phyloP scores from a whole-genome alignment of 1,140 invertebrate species.

The Sesamia nonagrioides region DNA sequence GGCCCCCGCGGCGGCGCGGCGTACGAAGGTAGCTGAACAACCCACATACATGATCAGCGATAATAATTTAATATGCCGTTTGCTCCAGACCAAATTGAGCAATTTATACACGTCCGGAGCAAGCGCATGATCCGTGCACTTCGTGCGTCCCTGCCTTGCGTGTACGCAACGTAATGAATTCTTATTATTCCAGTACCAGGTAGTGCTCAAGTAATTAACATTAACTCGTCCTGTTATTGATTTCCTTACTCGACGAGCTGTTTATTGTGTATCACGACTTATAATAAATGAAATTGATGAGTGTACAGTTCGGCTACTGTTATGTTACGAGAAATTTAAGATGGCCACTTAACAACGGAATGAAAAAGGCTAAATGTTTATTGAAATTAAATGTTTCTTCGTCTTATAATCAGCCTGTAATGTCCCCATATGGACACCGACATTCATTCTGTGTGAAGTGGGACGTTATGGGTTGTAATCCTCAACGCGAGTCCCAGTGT shows the following conservation, averaged over 20 bases:
- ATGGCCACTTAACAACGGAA: neutral
- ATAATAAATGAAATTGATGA: constrained; percentile 28
- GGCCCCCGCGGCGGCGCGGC: constrained; percentile 65
- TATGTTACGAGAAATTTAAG: neutral
- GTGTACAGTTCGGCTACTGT: neutral
- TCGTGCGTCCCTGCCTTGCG: constrained; percentile 22
- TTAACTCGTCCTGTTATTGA: constrained; percentile 52
- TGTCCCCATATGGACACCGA: no score
- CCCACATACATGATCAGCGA: constrained; percentile 65
- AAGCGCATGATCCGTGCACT: constrained; percentile 29
- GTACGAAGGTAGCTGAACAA: constrained; percentile 69
- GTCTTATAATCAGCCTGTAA: no score
- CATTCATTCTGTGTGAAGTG: no score
- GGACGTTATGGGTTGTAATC: no score
- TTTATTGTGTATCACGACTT: constrained; percentile 34
- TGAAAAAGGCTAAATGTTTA: neutral
- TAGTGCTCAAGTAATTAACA: constrained; percentile 68
- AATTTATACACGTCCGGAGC: constrained; percentile 78
- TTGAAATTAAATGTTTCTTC: neutral
- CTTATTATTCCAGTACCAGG: constrained; percentile 65
- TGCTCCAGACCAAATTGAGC: constrained; percentile 79
- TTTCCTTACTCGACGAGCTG: constrained; percentile 31
- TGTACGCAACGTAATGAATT: constrained; percentile 68
- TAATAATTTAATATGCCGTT: constrained; percentile 83
- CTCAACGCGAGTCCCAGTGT: no score